Base-by-base conservation (phyloP, 2,888 invertebrate genomes). In the Idaea aversata region DNA sequence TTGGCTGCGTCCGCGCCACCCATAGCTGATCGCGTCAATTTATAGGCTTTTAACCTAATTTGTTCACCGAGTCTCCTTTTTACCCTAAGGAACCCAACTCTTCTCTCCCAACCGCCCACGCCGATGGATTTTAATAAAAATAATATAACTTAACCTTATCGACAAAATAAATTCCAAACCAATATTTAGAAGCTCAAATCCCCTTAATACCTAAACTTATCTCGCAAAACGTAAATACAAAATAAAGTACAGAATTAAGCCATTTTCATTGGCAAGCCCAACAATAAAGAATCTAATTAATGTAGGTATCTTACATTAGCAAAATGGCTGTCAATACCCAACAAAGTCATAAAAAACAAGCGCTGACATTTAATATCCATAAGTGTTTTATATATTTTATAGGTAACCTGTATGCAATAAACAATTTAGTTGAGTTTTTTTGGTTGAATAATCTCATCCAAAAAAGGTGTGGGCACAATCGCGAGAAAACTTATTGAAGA, bases 31-130 rank as follows among this genome's bases (percentile, higher is more conserved):
- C 86, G 87, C 88, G 87, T 89, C 87, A 88, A 91, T 91, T 93
- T 91, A 91, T 92, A 88, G 89, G 90, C 91, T 91, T 91, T 91
- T 91, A 91, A 88, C 87, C 90, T 91, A 91, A 93, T 93, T 92
- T 91, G 91, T 91, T 90, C 87, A 76, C 77, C 77, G 78, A 79
- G 78, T 79, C 71, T 72, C 72, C 70, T 67, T 71, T 62, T 71
- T 63, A 72, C 71, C 66, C 67, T 67, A 7, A 16, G 13, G 25
- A 59, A 59, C 59, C 59, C 59, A 34, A 25, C 59, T 59, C 34
- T 15, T 25, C 16, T 13, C 59, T 59, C 59, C 59, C 59, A 59
- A 16, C 25, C 59, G 59, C 59, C 16, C 59, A 59, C 59, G 34
- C 15, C 34, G 16, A 59, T 34, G 34, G 34, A 59, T 25, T 34